phyloP scores from a whole-genome alignment of 37 sponge, comb jelly and placozoan species.

The Trichoplax adhaerens region DNA sequence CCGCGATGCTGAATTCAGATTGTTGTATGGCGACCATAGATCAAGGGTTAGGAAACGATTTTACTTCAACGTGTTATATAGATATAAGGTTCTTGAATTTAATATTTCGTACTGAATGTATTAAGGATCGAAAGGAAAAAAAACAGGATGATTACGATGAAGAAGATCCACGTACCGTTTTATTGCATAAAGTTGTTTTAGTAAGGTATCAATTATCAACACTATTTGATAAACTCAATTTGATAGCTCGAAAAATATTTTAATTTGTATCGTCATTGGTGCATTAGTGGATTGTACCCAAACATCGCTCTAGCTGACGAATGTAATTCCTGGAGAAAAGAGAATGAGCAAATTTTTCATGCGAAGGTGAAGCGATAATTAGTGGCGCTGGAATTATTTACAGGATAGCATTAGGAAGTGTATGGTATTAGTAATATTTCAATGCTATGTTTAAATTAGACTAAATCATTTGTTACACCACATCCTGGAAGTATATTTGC shows the following conservation, averaged over 20 bases:
- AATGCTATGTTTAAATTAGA: slow-evolving; percentile 5
- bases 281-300: slow-evolving; percentile 76
- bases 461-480: slow-evolving; percentile 49
- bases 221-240: too few species aligned
- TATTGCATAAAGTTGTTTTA: background rate
- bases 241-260: background rate
- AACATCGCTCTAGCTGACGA: slow-evolving; percentile 72
- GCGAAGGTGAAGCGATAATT: slow-evolving; percentile 27
- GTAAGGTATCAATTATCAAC: too few species aligned
- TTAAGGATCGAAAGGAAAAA: background rate
- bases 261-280: background rate
- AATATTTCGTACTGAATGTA: too few species aligned
- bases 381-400: too few species aligned
- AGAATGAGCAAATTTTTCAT: slow-evolving; percentile 71
- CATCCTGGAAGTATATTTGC: slow-evolving; percentile 75
- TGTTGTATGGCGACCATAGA: slow-evolving; percentile 34
- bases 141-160: slow-evolving; percentile 38
- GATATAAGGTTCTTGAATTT: slow-evolving; percentile 18
- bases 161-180: slow-evolving; percentile 42
- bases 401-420: too few species aligned
- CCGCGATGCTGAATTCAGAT: slow-evolving; percentile 64
- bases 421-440: too few species aligned
- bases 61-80: slow-evolving; percentile 7
- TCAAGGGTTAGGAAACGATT: slow-evolving; percentile 1
- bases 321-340: slow-evolving; percentile 61